A percentile compares a stretch with the other conserved stretches of the same genome.
phyloP scores from a whole-genome alignment of 2,888 invertebrate genomes.

The Drosophila affinis region DNA sequence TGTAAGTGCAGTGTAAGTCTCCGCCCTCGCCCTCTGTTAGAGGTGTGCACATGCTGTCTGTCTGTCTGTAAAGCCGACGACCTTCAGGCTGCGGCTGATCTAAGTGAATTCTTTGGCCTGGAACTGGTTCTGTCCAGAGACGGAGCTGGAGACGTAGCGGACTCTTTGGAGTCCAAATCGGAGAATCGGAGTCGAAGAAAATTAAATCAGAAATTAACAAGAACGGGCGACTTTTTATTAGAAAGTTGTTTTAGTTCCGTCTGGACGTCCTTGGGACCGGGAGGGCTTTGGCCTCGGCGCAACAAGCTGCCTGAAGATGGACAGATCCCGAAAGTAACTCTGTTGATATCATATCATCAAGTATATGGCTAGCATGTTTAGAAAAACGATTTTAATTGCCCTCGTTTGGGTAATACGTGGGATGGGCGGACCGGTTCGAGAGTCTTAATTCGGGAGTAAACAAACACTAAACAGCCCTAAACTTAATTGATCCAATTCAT shows the following conservation, averaged over 20 bases:
- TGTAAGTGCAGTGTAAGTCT: conserved; percentile 27
- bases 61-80: conserved; percentile 54
- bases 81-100: conserved; percentile 48
- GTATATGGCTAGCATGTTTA: conserved; percentile 29
- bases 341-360: conserved; percentile 33
- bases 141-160: conserved; percentile 23
- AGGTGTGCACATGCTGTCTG: conserved; percentile 25
- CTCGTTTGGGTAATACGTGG: conserved; percentile 36
- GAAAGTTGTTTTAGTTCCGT: conserved; percentile 79
- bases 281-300: conserved; percentile 66
- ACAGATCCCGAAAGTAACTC: conserved; percentile 41
- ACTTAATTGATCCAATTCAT: conserved; percentile 60
- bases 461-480: conserved; percentile 66
- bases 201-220: conserved; percentile 64
- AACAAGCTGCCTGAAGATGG: conserved; percentile 26
- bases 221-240: conserved; percentile 64
- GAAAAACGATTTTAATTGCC: conserved; percentile 45
- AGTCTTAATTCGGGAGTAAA: conserved; percentile 31
- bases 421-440: conserved; percentile 54
- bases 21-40: conserved; percentile 35
- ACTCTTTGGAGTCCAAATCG: conserved; percentile 45
- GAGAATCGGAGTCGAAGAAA: conserved; percentile 53
- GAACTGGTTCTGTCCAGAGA: conserved; percentile 56
- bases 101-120: conserved; percentile 52
- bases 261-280: conserved; percentile 63